phyloP scores from a whole-genome alignment of 1,140 invertebrate genomes.

The Drosophila grimshawi region DNA sequence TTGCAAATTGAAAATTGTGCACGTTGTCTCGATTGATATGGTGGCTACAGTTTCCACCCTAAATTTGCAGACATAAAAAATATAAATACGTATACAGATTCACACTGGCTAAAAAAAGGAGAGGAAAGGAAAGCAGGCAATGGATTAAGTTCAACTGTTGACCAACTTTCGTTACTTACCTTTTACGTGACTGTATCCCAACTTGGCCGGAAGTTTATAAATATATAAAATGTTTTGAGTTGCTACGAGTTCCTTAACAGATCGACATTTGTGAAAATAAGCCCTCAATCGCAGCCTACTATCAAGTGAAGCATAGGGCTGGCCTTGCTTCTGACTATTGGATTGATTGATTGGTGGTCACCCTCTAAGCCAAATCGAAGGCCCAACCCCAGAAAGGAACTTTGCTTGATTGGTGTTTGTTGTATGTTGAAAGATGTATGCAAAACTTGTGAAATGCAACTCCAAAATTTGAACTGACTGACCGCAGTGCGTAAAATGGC shows the following conservation, averaged over 20 bases:
- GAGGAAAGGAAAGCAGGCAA: not conserved
- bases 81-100: conserved; percentile 30
- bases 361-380: not conserved
- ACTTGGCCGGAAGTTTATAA: conserved; percentile 48
- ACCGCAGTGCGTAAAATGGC: conserved; percentile 24
- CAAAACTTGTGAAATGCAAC: conserved; percentile 46
- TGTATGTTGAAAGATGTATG: conserved; percentile 19
- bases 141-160: not conserved
- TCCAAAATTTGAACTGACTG: conserved; percentile 32
- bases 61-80: conserved; percentile 34
- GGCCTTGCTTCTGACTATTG: not conserved
- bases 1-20: conserved; percentile 11
- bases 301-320: not conserved
- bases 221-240: conserved; percentile 53
- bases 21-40: conserved; percentile 1
- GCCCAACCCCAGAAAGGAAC: not conserved
- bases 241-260: conserved; percentile 33
- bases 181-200: conserved; percentile 20
- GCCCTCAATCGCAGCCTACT: conserved; percentile 17
- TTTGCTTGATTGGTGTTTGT: not conserved
- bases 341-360: not conserved
- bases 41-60: conserved; percentile 5
- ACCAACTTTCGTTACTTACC: conserved; percentile 31
- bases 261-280: conserved; percentile 52
- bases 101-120: not conserved